Evolutionary conservation across 2,113 vertebrate species (phyloP), one percentile per base, ranked within the genome.

Genomic region (Candoia aspera): DNA sequence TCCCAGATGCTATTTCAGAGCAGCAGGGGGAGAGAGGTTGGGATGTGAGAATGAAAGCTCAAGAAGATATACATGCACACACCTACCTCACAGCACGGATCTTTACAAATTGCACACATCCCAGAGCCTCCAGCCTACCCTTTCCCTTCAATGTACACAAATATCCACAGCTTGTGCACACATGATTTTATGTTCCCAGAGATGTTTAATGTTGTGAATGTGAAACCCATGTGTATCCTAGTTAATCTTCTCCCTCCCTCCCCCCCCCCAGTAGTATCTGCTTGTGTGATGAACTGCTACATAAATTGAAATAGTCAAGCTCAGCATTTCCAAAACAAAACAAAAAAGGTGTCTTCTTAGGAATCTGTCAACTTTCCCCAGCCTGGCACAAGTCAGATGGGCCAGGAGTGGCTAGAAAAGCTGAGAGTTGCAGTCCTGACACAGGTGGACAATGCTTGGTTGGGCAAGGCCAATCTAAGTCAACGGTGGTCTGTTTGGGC

Each of bases 1-100:
- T 95, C 91, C 94, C 92, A 89, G 93, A 95, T 93, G 92, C 94
- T 96, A 96, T 97, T 97, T 96, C 96, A 91, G 96, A 94, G 94
- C 95, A 93, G 92, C 1, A 0, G 91, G 46, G 23, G 90, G 85
- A 87, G 93, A 92, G 53, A 79, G 96, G 55, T 79, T 42, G 86
- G 93, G 91, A 94, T 84, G 92, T 94, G 95, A 88, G 94, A 93
- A 87, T 37, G 84, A 57, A 88, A 93, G 60, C 86, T 94, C 91
- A 33, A 93, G 94, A 95, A 95, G 93, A 33, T 83, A 83, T 84
- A 54, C 89, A 90, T 23, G 24, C 90, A 91, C 90, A 87, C 54
- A 87, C 10, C n/a, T 10, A 33, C 19, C 24, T 84, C 58, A 17
- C 87, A 84, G 87, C n/a, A 42, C 9, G 91, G 46, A 85, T 68